These are phyloP conservation scores for Oegoconia quadripuncta DNA, from an alignment of 2,888 invertebrate species.

Conservation along the genomic window DNA sequence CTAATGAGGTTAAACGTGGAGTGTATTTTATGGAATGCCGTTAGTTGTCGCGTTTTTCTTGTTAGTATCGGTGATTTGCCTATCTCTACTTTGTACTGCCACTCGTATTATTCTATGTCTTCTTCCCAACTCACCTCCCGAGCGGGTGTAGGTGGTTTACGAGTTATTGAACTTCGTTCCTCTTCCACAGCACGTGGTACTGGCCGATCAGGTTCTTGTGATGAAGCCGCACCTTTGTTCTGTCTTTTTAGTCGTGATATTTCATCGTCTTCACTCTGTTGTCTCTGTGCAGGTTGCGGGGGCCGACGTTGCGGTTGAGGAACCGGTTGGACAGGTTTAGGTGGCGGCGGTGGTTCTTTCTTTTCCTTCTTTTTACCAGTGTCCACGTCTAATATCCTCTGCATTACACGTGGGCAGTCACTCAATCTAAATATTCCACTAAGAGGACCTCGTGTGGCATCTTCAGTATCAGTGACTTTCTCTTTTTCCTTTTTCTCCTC, in stretches of 20 bases:
- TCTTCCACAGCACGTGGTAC: constrained; percentile 74
- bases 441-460: constrained; percentile 90
- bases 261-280: constrained; percentile 94
- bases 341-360: constrained; percentile 80
- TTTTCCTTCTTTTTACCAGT: constrained; percentile 87
- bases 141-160: constrained; percentile 84
- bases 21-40: constrained; percentile 74
- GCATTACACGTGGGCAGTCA: constrained; percentile 94
- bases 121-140: constrained; percentile 88
- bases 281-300: constrained; percentile 83
- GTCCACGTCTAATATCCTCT: constrained; percentile 90
- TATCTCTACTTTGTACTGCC: constrained; percentile 62
- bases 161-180: constrained; percentile 79
- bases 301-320: constrained; percentile 75
- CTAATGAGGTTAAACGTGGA: constrained; percentile 63
- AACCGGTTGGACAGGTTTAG: constrained; percentile 77
- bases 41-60: constrained; percentile 65
- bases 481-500: constrained; percentile 81
- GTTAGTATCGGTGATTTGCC: constrained; percentile 73
- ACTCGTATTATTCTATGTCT: constrained; percentile 56
- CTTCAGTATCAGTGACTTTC: constrained; percentile 92
- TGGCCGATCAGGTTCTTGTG: constrained; percentile 80
- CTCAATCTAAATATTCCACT: constrained; percentile 93
- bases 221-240: constrained; percentile 85
- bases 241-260: constrained; percentile 92